Evolutionary conservation across 2,797 vertebrate genomes (phyloP).

Genomic region (Ciconia nigra): DNA sequence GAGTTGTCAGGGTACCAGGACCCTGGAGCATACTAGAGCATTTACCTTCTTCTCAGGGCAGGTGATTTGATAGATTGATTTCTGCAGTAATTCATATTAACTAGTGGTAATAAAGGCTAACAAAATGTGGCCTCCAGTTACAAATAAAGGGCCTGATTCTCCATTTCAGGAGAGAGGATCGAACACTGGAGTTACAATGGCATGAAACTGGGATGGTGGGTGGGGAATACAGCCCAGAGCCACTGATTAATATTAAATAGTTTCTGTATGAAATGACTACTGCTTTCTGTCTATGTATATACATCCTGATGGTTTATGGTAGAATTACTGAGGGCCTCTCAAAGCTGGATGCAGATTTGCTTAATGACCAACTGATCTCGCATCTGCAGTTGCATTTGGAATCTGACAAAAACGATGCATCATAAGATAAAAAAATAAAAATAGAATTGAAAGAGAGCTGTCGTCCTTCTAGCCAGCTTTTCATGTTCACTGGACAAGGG

Average conservation of each 20-base stretch:
- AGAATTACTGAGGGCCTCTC: not conserved
- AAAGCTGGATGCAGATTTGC: not conserved
- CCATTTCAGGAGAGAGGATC: not conserved
- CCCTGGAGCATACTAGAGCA: not conserved
- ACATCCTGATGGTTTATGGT: not conserved
- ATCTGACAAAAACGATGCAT: not conserved
- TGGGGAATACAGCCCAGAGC: not conserved
- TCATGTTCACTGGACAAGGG: not conserved
- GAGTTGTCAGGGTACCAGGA: not conserved
- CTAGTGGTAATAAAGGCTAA: not conserved
- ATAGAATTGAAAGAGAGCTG: not conserved
- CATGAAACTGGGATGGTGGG: not conserved
- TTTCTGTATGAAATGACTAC: not conserved
- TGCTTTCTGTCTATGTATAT: not conserved
- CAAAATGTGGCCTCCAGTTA: slow-evolving; percentile 6
- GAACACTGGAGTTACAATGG: not conserved
- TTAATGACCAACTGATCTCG: not conserved
- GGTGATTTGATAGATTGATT: not conserved
- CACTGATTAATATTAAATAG: not conserved
- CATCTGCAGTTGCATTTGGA: not conserved
- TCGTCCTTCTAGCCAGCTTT: not conserved
- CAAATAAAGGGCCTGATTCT: not conserved
- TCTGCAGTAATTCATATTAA: not conserved
- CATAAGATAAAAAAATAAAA: not conserved
- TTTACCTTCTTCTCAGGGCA: not conserved